A percentile compares a stretch with the other conserved stretches of the same genome.
phyloP scores from a whole-genome alignment of 1,140 invertebrate species.

The Panagrolaimus sp. region DNA sequence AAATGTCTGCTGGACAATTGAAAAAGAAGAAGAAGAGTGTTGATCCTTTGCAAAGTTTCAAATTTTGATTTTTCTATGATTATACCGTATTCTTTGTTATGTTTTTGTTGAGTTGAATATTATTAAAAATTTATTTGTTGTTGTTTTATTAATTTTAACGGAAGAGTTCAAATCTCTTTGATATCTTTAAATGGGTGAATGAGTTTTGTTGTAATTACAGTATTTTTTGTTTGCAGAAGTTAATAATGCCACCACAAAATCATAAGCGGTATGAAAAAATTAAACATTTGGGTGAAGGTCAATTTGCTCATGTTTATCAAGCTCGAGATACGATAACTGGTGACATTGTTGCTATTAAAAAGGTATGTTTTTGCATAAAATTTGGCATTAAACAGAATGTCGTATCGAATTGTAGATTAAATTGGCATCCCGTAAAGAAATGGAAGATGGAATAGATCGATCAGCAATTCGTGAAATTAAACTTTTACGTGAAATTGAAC shows the following conservation, averaged over 20 bases:
- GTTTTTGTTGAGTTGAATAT: slow-evolving; percentile 12
- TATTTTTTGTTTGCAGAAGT: neutral
- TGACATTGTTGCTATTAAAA: slow-evolving; percentile 91
- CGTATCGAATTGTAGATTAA: slow-evolving; percentile 73
- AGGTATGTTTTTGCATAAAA: slow-evolving; percentile 66
- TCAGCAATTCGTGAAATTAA: slow-evolving; percentile 97
- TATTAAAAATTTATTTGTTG: slow-evolving; percentile 1
- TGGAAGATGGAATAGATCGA: slow-evolving; percentile 92
- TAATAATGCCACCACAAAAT: neutral
- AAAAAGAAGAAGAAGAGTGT: slow-evolving; percentile 32
- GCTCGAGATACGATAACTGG: slow-evolving; percentile 74
- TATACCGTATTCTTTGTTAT: slow-evolving; percentile 16
- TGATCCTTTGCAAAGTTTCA: slow-evolving; percentile 35
- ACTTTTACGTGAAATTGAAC: slow-evolving; percentile 86
- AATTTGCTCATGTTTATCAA: slow-evolving; percentile 98
- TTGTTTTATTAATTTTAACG: neutral
- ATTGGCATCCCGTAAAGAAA: slow-evolving; percentile 84
- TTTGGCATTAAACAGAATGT: no score
- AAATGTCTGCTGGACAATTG: slow-evolving; percentile 24
- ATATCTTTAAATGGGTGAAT: neutral
- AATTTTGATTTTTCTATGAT: slow-evolving; percentile 23
- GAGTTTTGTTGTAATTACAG: no score
- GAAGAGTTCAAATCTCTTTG: neutral
- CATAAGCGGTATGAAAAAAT: slow-evolving; percentile 64
- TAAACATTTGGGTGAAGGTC: slow-evolving; percentile 69